A percentile compares a stretch with the other conserved stretches of the same genome.
Conservation (phyloP, 2,797 vertebrate species). For the Liasis olivaceus region DNA sequence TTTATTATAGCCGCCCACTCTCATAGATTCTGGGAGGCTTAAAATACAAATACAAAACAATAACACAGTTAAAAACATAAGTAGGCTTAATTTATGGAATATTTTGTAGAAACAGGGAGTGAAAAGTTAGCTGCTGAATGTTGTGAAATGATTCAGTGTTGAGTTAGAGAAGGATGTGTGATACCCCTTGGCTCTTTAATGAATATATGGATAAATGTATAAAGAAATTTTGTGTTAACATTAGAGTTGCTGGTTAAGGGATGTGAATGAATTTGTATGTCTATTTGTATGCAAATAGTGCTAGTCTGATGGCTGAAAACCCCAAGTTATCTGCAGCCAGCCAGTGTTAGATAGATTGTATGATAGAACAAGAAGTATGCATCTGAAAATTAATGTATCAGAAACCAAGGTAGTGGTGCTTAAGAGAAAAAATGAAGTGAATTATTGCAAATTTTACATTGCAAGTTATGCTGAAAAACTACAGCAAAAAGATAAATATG, state of each 20-base stretch:
- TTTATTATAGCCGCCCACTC: not conserved
- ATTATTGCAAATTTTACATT: not conserved
- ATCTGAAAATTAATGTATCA: not conserved
- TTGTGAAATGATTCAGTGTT: not conserved
- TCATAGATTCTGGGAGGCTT: no score
- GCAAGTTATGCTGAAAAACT: not conserved
- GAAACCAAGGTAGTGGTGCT: not conserved
- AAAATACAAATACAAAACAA: not conserved
- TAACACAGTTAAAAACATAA: not conserved
- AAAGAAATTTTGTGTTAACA: not conserved
- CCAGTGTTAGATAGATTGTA: not conserved
- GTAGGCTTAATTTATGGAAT: not conserved
- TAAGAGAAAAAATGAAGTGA: not conserved
- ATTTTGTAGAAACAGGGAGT: not conserved
- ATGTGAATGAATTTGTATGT: not conserved
- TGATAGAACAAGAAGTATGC: not conserved
- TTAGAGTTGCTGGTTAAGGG: no score
- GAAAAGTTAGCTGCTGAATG: not conserved
- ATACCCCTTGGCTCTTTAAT: not conserved
- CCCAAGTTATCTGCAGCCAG: not conserved
- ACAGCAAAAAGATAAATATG: not conserved
- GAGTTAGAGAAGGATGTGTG: not conserved
- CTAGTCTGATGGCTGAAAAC: not conserved
- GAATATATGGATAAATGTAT: not conserved
- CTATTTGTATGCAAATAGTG: not conserved